These are phyloP conservation scores for Neolamprologus caudopunctatus DNA, from an alignment of 2,113 vertebrate genomes.

Conservation along the genomic window DNA sequence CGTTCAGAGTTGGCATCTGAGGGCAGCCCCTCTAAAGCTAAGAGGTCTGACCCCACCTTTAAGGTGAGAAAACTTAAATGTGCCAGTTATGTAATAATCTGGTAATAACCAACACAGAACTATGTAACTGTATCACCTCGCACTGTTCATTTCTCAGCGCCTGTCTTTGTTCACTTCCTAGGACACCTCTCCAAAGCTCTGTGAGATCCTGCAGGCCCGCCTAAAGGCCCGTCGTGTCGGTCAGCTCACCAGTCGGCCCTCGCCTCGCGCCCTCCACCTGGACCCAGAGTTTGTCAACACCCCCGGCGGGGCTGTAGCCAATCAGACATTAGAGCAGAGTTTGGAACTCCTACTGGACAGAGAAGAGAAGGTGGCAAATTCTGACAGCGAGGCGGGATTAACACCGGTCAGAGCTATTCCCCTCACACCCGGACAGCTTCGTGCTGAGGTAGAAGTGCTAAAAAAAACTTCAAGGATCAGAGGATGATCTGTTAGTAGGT, in stretches of 20 bases:
- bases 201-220: slow-evolving; percentile 60
- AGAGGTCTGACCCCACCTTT: slow-evolving; percentile 37
- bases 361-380: slow-evolving; percentile 39
- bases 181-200: slow-evolving; percentile 64
- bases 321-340: slow-evolving; percentile 59
- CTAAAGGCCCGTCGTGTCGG: slow-evolving; percentile 44
- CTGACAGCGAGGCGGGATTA: slow-evolving; percentile 38
- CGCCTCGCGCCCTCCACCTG: slow-evolving; percentile 61
- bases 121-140: background rate
- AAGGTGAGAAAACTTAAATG: slow-evolving; percentile 43
- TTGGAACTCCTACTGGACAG: slow-evolving; percentile 64
- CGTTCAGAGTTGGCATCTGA: slow-evolving; percentile 28
- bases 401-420: slow-evolving; percentile 57
- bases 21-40: slow-evolving; percentile 68
- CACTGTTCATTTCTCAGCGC: background rate
- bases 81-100: background rate
- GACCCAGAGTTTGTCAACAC: slow-evolving; percentile 64
- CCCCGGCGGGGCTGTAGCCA: slow-evolving; percentile 19
- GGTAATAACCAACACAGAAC: background rate
- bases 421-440: slow-evolving; percentile 47
- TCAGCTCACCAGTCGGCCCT: slow-evolving; percentile 33
- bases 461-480: background rate
- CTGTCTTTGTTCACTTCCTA: background rate
- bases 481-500: background rate
- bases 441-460: slow-evolving; percentile 53